Percentiles rank a stretch among this genome's conserved stretches.
Conservation (phyloP, 2,113 vertebrate genomes). For the Larimichthys crocea region DNA sequence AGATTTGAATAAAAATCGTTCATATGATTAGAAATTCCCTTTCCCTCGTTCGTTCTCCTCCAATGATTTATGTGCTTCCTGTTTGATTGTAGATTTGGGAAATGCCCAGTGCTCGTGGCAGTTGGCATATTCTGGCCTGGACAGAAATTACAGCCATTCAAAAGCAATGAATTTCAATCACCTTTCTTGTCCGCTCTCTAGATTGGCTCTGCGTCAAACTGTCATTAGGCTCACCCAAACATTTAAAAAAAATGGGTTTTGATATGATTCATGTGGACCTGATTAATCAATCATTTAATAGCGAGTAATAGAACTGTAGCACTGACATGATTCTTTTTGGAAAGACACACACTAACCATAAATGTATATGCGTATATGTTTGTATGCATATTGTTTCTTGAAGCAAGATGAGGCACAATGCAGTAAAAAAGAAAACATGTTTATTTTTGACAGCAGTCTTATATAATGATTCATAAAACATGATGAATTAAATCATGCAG, state of each 20-base stretch:
- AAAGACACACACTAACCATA: not conserved
- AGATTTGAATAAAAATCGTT: conserved; percentile 42
- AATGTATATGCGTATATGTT: not conserved
- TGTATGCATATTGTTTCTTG: not conserved
- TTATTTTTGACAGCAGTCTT: not conserved
- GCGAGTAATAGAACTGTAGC: conserved; percentile 41
- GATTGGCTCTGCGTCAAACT: conserved; percentile 74
- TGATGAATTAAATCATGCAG: not conserved
- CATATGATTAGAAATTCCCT: conserved; percentile 35
- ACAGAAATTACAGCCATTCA: conserved; percentile 77
- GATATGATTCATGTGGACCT: conserved; percentile 65
- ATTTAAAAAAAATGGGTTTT: conserved; percentile 67
- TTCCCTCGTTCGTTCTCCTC: conserved; percentile 12
- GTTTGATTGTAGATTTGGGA: conserved; percentile 75
- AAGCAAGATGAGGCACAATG: not conserved
- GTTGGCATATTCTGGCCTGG: conserved; percentile 73
- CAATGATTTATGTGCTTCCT: conserved; percentile 51
- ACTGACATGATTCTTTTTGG: not conserved
- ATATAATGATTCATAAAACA: not conserved
- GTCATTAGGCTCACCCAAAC: conserved; percentile 54
- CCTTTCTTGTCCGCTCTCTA: conserved; percentile 72
- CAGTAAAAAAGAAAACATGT: not conserved
- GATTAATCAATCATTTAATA: conserved; percentile 74
- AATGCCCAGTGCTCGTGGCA: conserved; percentile 51
- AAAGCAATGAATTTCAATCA: conserved; percentile 83